Percentiles rank a stretch among this genome's conserved stretches.
phyloP scores from a whole-genome alignment of 2,888 invertebrate genomes.

The Amphipyra berbera region DNA sequence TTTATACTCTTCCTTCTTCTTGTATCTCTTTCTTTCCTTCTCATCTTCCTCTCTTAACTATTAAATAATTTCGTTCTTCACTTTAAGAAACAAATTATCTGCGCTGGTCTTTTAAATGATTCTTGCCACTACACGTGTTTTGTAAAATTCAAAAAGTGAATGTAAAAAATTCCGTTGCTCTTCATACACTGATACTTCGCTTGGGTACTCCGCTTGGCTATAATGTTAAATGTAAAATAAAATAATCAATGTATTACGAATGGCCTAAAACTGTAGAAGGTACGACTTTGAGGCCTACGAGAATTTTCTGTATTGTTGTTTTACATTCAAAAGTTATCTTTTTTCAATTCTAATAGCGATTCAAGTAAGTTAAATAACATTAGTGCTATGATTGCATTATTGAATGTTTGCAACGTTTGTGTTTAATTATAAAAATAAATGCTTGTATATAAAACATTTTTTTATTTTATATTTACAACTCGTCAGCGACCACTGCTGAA shows the following conservation, averaged over 20 bases:
- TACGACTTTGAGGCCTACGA: constrained; percentile 66
- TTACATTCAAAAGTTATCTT: constrained; percentile 65
- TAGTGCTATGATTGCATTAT: constrained; percentile 88
- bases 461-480: constrained; percentile 28
- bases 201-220: constrained; percentile 70
- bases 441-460: constrained; percentile 85
- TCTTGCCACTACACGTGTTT: constrained; percentile 12
- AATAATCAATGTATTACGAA: constrained; percentile 57
- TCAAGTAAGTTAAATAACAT: constrained; percentile 82
- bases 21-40: too few species aligned
- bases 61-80: too few species aligned
- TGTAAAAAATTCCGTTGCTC: constrained; percentile 51
- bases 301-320: constrained; percentile 67
- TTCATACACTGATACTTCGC: constrained; percentile 63
- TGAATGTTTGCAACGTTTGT: constrained; percentile 88
- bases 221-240: constrained; percentile 64
- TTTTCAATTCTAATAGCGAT: constrained; percentile 83
- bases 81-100: too few species aligned
- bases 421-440: constrained; percentile 89
- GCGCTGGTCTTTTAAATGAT: too few species aligned
- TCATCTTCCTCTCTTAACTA: too few species aligned
- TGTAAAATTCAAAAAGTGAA: constrained; percentile 44
- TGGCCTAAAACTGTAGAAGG: constrained; percentile 58
- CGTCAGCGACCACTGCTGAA: too few species aligned
- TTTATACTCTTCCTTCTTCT: too few species aligned